These are phyloP conservation scores for Alauda arvensis DNA, from an alignment of 2,797 vertebrate species.

Conservation along the genomic window DNA sequence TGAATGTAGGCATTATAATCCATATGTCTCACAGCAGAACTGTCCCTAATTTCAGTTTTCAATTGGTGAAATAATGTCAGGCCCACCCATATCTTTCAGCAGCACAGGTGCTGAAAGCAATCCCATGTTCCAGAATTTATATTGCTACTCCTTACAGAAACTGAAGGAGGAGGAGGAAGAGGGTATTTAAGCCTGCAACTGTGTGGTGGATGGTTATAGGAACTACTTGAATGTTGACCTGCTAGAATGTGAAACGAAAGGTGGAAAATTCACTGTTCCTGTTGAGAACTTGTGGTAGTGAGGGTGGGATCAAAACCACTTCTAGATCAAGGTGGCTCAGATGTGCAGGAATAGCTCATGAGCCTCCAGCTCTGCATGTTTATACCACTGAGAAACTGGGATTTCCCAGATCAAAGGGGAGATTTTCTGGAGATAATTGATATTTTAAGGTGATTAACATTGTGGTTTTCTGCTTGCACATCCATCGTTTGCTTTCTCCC, in stretches of 20 bases:
- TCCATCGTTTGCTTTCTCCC: neutral
- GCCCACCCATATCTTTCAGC: neutral
- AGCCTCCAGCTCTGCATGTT: neutral
- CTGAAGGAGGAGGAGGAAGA: neutral
- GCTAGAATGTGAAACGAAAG: neutral
- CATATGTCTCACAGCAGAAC: neutral
- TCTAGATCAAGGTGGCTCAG: neutral
- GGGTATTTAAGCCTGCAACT: neutral
- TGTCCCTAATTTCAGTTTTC: neutral
- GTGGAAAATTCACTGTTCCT: neutral
- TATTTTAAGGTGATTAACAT: conserved; percentile 13
- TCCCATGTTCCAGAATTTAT: neutral
- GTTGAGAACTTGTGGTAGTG: neutral
- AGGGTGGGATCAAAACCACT: neutral
- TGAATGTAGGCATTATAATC: neutral
- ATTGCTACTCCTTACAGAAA: neutral
- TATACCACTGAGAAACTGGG: neutral
- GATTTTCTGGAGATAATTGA: conserved; percentile 6
- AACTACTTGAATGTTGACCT: neutral
- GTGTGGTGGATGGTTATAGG: neutral
- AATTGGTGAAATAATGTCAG: neutral
- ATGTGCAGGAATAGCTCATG: neutral
- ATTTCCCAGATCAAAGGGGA: neutral
- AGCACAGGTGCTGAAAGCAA: neutral
- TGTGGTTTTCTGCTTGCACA: neutral